Evolutionary conservation across 2,888 invertebrate genomes (phyloP).

Genomic region (Microplitis deprimator): DNA sequence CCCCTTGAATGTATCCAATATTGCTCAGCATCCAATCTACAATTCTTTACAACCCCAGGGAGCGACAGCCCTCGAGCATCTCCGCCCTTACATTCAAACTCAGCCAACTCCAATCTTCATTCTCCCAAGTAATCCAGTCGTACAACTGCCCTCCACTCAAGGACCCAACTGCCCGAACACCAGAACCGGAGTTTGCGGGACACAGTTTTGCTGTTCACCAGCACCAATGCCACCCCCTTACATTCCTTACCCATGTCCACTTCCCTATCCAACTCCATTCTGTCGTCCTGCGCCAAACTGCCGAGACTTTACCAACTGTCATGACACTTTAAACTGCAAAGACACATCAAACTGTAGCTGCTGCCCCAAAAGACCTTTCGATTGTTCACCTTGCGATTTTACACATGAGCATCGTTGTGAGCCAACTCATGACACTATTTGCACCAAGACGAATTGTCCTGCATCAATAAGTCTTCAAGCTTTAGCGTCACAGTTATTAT

Average conservation of each 20-base stretch:
- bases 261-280: conserved; percentile 54
- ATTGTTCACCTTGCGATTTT: conserved; percentile 36
- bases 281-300: conserved; percentile 11
- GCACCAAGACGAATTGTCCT: conserved; percentile 62
- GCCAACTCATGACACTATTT: conserved; percentile 56
- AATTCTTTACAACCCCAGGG: conserved; percentile 43
- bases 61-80: conserved; percentile 58
- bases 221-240: conserved; percentile 41
- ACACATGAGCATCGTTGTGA: conserved; percentile 53
- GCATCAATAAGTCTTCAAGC: conserved; percentile 64
- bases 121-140: conserved; percentile 54
- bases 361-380: conserved; percentile 32
- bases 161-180: conserved; percentile 13
- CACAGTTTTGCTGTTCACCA: conserved; percentile 49
- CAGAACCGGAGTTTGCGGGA: neutral
- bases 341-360: conserved; percentile 40
- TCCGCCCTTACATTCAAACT: conserved; percentile 53
- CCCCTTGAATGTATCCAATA: conserved; percentile 42
- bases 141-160: conserved; percentile 25
- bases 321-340: neutral
- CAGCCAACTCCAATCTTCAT: conserved; percentile 60
- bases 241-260: conserved; percentile 57
- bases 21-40: conserved; percentile 39
- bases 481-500: conserved; percentile 63
- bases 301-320: neutral